Percentiles rank a stretch among this genome's conserved stretches.
phyloP scores from a whole-genome alignment of 2,113 vertebrate species.

The Callipepla californica region DNA sequence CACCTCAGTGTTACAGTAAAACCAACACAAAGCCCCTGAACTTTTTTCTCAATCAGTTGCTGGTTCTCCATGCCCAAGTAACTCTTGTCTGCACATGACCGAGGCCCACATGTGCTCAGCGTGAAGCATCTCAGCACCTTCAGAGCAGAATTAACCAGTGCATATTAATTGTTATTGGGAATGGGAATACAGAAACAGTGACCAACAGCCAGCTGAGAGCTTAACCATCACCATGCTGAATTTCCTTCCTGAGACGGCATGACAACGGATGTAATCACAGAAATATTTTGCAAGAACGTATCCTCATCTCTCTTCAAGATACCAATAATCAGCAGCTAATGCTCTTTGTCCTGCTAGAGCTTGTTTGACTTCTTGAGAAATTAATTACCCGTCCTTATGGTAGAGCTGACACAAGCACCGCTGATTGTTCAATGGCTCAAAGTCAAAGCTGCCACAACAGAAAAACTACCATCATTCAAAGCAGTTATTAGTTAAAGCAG shows the following conservation, averaged over 20 bases:
- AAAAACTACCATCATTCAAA: background rate
- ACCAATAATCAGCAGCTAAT: constrained; percentile 13
- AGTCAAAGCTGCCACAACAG: background rate
- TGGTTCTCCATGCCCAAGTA: background rate
- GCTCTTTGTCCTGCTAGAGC: background rate
- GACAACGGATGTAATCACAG: background rate
- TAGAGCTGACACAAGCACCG: background rate
- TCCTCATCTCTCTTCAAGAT: background rate
- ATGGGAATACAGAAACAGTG: background rate
- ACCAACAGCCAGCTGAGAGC: background rate
- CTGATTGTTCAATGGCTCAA: constrained; percentile 18
- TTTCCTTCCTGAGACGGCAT: background rate
- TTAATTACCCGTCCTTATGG: background rate
- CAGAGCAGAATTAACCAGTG: background rate
- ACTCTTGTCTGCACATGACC: background rate
- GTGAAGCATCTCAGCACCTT: background rate
- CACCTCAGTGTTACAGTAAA: background rate
- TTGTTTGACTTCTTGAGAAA: constrained; percentile 12
- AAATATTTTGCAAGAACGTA: background rate
- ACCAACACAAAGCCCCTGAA: constrained; percentile 8
- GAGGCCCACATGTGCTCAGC: accelerated
- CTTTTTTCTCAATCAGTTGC: background rate
- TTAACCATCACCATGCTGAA: background rate
- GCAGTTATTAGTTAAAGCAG: background rate
- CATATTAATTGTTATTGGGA: background rate